A percentile compares a stretch with the other conserved stretches of the same genome.
Conservation (phyloP, 2,797 vertebrate genomes). For the Sebastiscus albofasciatus region DNA sequence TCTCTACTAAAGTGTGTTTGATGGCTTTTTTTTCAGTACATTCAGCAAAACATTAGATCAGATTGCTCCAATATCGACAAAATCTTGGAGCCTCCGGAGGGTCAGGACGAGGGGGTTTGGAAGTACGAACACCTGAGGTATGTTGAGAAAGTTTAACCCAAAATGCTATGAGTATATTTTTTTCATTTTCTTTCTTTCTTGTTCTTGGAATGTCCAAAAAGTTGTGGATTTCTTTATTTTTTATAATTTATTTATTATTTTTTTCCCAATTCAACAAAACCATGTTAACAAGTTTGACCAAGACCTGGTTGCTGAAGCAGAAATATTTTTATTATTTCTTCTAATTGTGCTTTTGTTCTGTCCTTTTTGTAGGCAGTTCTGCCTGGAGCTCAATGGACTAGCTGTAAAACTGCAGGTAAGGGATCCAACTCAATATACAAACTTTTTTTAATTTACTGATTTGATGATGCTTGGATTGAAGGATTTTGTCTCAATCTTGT, state of each 20-base stretch:
- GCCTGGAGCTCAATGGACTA: slow-evolving; percentile 97
- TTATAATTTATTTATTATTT: background rate
- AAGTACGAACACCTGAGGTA: slow-evolving; percentile 99
- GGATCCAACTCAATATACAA: background rate
- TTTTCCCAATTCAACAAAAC: background rate
- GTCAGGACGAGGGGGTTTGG: slow-evolving; percentile 98
- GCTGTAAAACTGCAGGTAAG: slow-evolving; percentile 98
- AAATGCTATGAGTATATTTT: no score
- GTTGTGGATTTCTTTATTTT: background rate
- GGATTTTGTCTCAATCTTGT: background rate
- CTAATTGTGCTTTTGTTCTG: background rate
- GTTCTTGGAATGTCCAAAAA: background rate
- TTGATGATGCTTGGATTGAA: background rate
- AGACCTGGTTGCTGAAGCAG: background rate
- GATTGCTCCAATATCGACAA: slow-evolving; percentile 99
- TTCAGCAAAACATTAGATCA: slow-evolving; percentile 97
- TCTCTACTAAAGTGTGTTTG: background rate
- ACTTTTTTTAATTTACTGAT: background rate
- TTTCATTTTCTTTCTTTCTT: no score
- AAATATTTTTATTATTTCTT: background rate
- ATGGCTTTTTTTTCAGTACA: slow-evolving; percentile 86
- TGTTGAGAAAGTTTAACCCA: background rate
- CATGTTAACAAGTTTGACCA: background rate
- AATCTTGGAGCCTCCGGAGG: slow-evolving; percentile 98
- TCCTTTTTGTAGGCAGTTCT: slow-evolving; percentile 91